These are phyloP conservation scores for Hofmannophila pseudospretella DNA, from an alignment of 2,888 invertebrate species.

Conservation along the genomic window DNA sequence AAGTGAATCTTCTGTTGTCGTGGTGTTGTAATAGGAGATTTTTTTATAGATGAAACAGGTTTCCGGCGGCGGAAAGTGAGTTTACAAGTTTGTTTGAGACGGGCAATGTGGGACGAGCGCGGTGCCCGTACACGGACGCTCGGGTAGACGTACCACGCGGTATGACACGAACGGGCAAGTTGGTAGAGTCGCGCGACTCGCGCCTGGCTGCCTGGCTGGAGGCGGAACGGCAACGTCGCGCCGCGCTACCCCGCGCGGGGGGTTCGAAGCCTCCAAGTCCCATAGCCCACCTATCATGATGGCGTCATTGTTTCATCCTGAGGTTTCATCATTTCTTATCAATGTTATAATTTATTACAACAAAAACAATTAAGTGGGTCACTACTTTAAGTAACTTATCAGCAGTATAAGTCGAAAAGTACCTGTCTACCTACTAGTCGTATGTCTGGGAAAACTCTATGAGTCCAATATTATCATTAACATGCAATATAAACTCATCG, in stretches of 20 bases:
- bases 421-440: too few species aligned
- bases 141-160: constrained; percentile 52
- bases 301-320: constrained; percentile 59
- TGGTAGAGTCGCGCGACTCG: constrained; percentile 17
- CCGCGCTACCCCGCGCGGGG: constrained; percentile 34
- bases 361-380: too few species aligned
- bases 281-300: constrained; percentile 42
- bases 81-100: constrained; percentile 56
- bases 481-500: too few species aligned
- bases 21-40: constrained; percentile 36
- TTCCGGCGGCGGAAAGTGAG: constrained; percentile 54
- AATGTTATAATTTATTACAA: too few species aligned
- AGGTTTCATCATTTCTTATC: constrained; percentile 19
- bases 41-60: constrained; percentile 52
- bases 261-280: constrained; percentile 21
- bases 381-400: too few species aligned
- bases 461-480: too few species aligned
- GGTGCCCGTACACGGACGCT: constrained; percentile 40
- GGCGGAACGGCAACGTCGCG: constrained; percentile 52
- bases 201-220: constrained; percentile 26
- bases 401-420: too few species aligned
- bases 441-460: too few species aligned
- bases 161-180: constrained; percentile 28
- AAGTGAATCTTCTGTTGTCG: constrained; percentile 34
- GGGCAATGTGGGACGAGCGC: constrained; percentile 33